Evolutionary conservation across 2,113 vertebrate species (phyloP).

Genomic region (Microcebus jonahi): DNA sequence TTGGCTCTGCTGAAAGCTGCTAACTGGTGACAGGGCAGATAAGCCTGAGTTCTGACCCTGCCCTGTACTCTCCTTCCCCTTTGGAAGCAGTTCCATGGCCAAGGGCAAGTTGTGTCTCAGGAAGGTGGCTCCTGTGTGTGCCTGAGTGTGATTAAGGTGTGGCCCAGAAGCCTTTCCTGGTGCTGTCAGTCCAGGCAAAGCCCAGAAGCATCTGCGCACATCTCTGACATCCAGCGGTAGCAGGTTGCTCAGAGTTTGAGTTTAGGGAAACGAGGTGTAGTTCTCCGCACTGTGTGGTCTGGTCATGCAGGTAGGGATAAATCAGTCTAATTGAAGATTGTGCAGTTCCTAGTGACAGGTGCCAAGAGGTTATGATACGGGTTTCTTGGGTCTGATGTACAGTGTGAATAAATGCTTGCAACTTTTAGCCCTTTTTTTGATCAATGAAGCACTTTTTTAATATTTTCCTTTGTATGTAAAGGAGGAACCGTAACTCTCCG

Average conservation of each 20-base stretch:
- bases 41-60: not conserved
- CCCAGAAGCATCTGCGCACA: not conserved
- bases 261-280: conserved; percentile 36
- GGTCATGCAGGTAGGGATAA: conserved; percentile 40
- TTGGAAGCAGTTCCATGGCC: not conserved
- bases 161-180: conserved; percentile 36
- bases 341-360: conserved; percentile 81
- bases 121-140: conserved; percentile 53
- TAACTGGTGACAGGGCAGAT: conserved; percentile 23
- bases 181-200: conserved; percentile 18
- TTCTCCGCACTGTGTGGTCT: conserved; percentile 20
- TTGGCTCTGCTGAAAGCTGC: conserved; percentile 65
- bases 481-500: conserved; percentile 84
- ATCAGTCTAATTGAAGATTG: conserved; percentile 60
- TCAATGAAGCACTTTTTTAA: conserved; percentile 89
- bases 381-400: conserved; percentile 85
- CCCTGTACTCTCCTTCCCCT: not conserved
- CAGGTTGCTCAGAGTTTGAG: not conserved
- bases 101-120: conserved; percentile 45
- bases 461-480: conserved; percentile 89
- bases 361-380: conserved; percentile 84
- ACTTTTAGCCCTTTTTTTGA: conserved; percentile 87
- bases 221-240: not conserved
- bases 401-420: conserved; percentile 90
- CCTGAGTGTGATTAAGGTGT: not conserved